Evolutionary conservation across 2,888 invertebrate species (phyloP).

Genomic region (Conops quadrifasciatus): DNA sequence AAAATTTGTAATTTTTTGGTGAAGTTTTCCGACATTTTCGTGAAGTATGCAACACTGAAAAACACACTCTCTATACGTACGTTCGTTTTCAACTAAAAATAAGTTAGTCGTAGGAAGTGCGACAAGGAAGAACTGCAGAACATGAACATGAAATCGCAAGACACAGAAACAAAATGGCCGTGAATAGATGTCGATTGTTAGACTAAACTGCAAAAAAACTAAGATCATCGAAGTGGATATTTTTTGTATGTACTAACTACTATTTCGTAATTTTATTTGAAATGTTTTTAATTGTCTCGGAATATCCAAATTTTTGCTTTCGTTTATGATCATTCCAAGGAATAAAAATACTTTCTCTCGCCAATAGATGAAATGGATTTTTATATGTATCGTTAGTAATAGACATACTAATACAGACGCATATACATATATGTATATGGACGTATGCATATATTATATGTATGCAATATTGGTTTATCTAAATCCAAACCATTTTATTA

Average conservation of each 20-base stretch:
- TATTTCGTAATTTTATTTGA: conserved; percentile 12
- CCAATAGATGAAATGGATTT: too few species aligned
- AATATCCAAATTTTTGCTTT: too few species aligned
- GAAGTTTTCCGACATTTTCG: not conserved
- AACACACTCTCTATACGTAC: not conserved
- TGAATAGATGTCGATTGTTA: conserved; percentile 17
- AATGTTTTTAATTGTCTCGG: too few species aligned
- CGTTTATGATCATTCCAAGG: too few species aligned
- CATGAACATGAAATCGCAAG: conserved; percentile 2
- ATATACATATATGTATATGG: too few species aligned
- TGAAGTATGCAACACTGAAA: conserved; percentile 13
- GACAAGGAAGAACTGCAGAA: conserved; percentile 14
- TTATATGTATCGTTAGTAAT: too few species aligned
- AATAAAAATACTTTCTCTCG: too few species aligned
- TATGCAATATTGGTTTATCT: too few species aligned
- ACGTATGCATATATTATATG: too few species aligned
- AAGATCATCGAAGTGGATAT: conserved; percentile 24
- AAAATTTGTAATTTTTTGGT: not conserved
- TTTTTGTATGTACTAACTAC: not conserved
- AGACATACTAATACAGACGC: too few species aligned
- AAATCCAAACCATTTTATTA: too few species aligned
- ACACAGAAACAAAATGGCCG: conserved; percentile 37
- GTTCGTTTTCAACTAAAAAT: conserved; percentile 4
- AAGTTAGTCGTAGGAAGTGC: conserved; percentile 18
- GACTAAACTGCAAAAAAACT: not conserved